These are phyloP conservation scores for Limanda limanda DNA, from an alignment of 2,113 vertebrate genomes.

Conservation along the genomic window DNA sequence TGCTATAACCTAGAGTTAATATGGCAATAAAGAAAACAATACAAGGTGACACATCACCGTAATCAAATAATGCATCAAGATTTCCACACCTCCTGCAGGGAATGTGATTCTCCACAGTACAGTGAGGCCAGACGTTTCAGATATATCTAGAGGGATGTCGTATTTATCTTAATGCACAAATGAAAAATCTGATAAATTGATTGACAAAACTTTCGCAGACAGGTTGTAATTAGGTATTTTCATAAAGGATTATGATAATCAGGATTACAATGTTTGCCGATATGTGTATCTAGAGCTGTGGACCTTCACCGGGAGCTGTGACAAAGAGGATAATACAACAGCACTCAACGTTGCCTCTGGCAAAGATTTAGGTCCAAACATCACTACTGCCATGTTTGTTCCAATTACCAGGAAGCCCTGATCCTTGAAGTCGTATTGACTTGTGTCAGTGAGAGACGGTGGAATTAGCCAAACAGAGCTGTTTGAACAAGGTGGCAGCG, in stretches of 20 bases:
- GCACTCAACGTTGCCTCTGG: slow-evolving; percentile 61
- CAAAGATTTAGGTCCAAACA: slow-evolving; percentile 69
- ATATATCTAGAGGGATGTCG: not conserved
- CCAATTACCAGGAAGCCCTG: slow-evolving; percentile 90
- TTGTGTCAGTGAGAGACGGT: slow-evolving; percentile 73
- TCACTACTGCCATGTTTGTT: slow-evolving; percentile 84
- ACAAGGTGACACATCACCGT: slow-evolving; percentile 11
- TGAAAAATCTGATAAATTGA: slow-evolving; percentile 28
- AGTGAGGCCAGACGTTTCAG: not conserved
- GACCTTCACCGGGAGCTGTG: slow-evolving; percentile 61
- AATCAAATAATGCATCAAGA: slow-evolving; percentile 40
- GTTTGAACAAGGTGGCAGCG: slow-evolving; percentile 58
- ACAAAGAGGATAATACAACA: slow-evolving; percentile 68
- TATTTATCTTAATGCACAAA: slow-evolving; percentile 17
- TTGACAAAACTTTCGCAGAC: slow-evolving; percentile 47
- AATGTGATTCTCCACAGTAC: not conserved
- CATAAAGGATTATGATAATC: slow-evolving; percentile 63
- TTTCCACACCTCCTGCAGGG: not conserved
- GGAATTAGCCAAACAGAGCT: slow-evolving; percentile 66
- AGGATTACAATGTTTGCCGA: slow-evolving; percentile 53
- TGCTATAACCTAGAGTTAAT: slow-evolving; percentile 43
- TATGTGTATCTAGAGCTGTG: slow-evolving; percentile 43
- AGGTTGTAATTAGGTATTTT: slow-evolving; percentile 41
- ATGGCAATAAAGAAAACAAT: slow-evolving; percentile 23
- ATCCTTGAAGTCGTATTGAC: slow-evolving; percentile 90